These are phyloP conservation scores for Mobula hypostoma DNA, from an alignment of 2,113 vertebrate species.

Conservation along the genomic window DNA sequence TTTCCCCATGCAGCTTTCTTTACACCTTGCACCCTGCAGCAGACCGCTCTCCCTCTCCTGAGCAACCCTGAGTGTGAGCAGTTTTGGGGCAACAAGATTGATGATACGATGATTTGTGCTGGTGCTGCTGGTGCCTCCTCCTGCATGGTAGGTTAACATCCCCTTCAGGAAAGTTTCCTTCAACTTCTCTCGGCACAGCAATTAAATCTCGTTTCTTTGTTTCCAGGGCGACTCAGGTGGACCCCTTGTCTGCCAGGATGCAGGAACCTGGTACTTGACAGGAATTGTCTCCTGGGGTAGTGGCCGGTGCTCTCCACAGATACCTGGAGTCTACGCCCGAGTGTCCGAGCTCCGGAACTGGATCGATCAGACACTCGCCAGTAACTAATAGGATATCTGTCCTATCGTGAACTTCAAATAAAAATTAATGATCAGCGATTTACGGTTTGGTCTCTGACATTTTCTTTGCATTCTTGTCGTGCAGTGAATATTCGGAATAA, in stretches of 20 bases:
- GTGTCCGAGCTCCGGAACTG: background rate
- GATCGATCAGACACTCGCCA: conserved; percentile 26
- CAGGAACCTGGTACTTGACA: background rate
- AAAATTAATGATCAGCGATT: background rate
- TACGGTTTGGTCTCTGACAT: background rate
- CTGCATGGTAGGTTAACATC: conserved; percentile 46
- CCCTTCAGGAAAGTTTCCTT: background rate
- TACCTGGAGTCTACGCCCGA: conserved; percentile 35
- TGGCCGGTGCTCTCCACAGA: background rate
- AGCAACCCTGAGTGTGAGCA: conserved; percentile 46
- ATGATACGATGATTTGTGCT: conserved; percentile 51
- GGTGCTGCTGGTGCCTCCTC: conserved; percentile 50
- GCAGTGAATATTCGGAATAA: background rate
- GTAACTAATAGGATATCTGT: background rate
- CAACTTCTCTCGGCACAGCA: background rate
- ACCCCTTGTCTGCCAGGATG: background rate
- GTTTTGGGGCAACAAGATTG: conserved; percentile 54
- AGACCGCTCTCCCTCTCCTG: conserved; percentile 53
- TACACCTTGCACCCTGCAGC: conserved; percentile 48
- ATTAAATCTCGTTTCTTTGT: background rate
- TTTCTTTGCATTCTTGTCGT: background rate
- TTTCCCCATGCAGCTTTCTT: background rate
- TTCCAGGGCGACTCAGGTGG: conserved; percentile 42
- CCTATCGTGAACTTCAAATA: background rate
- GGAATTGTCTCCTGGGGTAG: conserved; percentile 39